Conservation (phyloP, 2,797 vertebrate genomes). For the Semaprochilodus insignis region DNA sequence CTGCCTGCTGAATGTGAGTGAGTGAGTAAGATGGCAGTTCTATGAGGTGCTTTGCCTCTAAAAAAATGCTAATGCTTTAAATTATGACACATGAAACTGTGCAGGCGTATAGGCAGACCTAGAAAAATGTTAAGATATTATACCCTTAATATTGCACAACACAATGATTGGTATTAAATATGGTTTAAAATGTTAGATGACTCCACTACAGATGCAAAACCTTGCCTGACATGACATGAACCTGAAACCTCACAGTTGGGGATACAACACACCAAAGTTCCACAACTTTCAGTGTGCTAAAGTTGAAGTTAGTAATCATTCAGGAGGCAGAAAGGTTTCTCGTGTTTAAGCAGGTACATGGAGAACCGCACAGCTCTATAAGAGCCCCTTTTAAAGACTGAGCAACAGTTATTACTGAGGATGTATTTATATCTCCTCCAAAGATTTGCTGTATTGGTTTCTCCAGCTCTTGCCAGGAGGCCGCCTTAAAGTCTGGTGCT, state of each 20-base stretch:
- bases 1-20: too few species aligned
- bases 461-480: background rate
- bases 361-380: background rate
- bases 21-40: too few species aligned
- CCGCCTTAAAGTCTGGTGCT: background rate
- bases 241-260: background rate
- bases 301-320: background rate
- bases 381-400: background rate
- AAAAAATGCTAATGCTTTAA: too few species aligned
- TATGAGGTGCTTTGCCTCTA: too few species aligned
- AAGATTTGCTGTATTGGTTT: background rate
- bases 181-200: too few species aligned
- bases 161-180: too few species aligned
- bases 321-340: background rate
- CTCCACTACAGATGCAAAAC: background rate
- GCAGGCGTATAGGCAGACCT: too few species aligned
- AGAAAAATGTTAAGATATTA: too few species aligned
- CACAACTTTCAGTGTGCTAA: background rate
- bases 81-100: too few species aligned
- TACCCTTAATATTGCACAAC: too few species aligned
- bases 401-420: background rate
- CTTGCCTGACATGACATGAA: background rate
- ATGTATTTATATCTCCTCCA: constrained; percentile 8
- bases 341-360: background rate
- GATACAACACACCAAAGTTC: background rate